A percentile compares a stretch with the other conserved stretches of the same genome.
phyloP scores from a whole-genome alignment of 1,140 invertebrate genomes.

The Meteorus sp. region DNA sequence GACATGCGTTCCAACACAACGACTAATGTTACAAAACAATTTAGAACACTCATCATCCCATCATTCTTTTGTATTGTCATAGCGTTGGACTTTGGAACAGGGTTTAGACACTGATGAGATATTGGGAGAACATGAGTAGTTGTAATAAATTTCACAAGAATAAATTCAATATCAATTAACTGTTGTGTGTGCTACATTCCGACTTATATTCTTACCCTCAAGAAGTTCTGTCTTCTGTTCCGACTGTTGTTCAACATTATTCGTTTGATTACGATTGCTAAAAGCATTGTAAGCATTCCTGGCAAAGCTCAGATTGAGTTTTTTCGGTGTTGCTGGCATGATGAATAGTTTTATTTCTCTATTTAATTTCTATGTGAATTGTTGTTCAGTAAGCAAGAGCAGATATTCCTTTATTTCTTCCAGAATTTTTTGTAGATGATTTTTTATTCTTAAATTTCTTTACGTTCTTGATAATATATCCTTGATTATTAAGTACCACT shows the following conservation, averaged over 20 bases:
- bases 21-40: too few relatives aligned
- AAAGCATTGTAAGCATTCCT: slow-evolving; percentile 57
- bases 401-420: neutral
- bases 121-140: too few relatives aligned
- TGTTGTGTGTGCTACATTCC: neutral
- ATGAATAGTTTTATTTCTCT: slow-evolving; percentile 23
- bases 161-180: too few relatives aligned
- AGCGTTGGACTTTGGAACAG: too few relatives aligned
- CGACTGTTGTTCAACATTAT: slow-evolving; percentile 45
- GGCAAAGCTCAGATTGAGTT: slow-evolving; percentile 53
- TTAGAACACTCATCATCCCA: neutral
- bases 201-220: slow-evolving; percentile 50
- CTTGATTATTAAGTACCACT: slow-evolving; percentile 16
- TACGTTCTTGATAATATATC: neutral
- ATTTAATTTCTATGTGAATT: slow-evolving; percentile 9
- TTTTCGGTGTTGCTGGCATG: slow-evolving; percentile 56
- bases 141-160: too few relatives aligned
- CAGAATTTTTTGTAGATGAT: neutral
- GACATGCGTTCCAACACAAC: too few relatives aligned
- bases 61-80: too few relatives aligned
- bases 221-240: slow-evolving; percentile 56
- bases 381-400: slow-evolving; percentile 8
- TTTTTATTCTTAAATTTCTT: neutral
- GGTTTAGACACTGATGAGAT: too few relatives aligned
- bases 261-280: slow-evolving; percentile 38